phyloP scores from a whole-genome alignment of 2,113 vertebrate species.

The Mystacornis crossleyi region DNA sequence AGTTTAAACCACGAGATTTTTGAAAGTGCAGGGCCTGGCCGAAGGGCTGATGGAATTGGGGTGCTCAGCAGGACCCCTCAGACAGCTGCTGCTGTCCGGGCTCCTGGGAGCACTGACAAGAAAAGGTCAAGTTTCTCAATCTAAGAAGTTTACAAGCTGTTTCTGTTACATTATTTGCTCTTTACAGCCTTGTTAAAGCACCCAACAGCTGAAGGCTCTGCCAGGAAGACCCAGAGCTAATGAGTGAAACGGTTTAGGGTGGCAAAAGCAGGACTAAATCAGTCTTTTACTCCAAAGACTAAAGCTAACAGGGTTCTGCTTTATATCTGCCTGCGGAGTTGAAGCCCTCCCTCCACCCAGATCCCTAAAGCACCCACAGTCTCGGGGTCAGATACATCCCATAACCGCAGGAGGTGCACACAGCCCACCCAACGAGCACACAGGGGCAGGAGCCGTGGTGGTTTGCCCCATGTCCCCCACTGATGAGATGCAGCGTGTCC shows the following conservation, averaged over 20 bases:
- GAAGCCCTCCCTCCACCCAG: not conserved
- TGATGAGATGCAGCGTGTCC: not conserved
- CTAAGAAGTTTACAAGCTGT: not conserved
- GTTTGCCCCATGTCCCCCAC: not conserved
- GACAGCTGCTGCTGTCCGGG: accelerated
- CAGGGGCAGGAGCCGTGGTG: not conserved
- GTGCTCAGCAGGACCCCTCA: not conserved
- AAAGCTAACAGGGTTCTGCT: not conserved
- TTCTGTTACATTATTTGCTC: not conserved
- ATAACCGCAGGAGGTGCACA: not conserved
- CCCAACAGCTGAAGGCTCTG: not conserved
- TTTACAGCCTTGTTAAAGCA: constrained; percentile 1
- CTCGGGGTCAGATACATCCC: accelerated
- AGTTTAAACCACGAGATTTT: not conserved
- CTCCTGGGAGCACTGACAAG: not conserved
- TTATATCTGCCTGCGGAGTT: not conserved
- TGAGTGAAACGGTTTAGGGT: not conserved
- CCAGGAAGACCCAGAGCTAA: not conserved
- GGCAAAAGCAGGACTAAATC: not conserved
- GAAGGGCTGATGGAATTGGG: not conserved
- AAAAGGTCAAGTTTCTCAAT: not conserved
- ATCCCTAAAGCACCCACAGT: not conserved
- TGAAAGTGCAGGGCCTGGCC: not conserved
- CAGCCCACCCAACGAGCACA: accelerated
- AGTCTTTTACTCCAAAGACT: not conserved